phyloP scores from a whole-genome alignment of 2,888 invertebrate species.

The Amphipoea oculea region DNA sequence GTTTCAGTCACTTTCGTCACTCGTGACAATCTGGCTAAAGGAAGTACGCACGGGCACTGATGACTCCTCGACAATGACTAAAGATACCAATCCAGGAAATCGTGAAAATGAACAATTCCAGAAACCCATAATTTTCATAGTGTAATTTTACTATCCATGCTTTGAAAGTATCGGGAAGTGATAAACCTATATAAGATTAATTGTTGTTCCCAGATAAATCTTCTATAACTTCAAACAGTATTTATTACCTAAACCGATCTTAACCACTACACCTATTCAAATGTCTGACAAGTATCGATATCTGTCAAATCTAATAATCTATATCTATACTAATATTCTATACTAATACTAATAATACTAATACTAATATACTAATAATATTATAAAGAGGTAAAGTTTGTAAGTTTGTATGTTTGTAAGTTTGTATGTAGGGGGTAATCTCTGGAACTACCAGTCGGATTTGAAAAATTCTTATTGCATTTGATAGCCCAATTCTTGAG shows the following conservation, averaged over 20 bases:
- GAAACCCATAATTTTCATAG: constrained; percentile 10
- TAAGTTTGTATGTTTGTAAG: too few relatives aligned
- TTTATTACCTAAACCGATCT: neutral
- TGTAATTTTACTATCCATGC: constrained; percentile 19
- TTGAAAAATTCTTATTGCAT: too few relatives aligned
- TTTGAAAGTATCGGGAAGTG: constrained; percentile 13
- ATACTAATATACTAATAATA: too few relatives aligned
- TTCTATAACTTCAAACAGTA: neutral
- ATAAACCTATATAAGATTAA: constrained; percentile 38
- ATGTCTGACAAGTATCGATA: neutral
- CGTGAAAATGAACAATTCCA: constrained; percentile 27
- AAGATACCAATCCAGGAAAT: constrained; percentile 13
- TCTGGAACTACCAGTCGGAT: too few relatives aligned
- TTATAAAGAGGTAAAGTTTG: too few relatives aligned
- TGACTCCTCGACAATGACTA: neutral
- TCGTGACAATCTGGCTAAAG: neutral
- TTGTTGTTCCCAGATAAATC: constrained; percentile 8
- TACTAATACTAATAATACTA: too few relatives aligned
- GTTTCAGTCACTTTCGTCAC: neutral
- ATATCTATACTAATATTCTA: too few relatives aligned
- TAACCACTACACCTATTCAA: neutral
- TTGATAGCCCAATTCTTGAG: too few relatives aligned
- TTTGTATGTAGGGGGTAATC: too few relatives aligned
- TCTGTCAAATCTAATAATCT: neutral
- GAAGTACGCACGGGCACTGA: too few relatives aligned